phyloP scores from a whole-genome alignment of 1,140 invertebrate species.

The Brachionus manjavacas region DNA sequence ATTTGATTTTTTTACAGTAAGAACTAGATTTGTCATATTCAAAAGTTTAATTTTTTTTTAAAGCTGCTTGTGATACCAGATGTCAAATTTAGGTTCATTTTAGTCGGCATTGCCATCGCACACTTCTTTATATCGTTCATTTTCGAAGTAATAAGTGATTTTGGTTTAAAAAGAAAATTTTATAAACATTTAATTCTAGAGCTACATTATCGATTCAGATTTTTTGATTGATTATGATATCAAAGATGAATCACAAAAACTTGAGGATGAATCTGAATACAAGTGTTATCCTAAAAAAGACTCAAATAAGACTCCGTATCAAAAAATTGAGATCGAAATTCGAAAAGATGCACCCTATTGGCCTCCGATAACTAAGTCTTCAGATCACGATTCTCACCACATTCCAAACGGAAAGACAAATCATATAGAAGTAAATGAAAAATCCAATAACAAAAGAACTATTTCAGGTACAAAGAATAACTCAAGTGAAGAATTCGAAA shows the following conservation, averaged over 20 bases:
- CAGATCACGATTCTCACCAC: background rate
- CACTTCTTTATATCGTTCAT: slow-evolving; percentile 35
- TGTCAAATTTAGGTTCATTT: slow-evolving; percentile 36
- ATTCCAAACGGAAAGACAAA: background rate
- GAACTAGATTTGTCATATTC: background rate
- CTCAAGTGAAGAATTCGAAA: background rate
- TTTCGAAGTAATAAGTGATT: background rate
- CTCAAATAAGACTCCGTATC: slow-evolving; percentile 29
- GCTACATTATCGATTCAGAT: slow-evolving; percentile 22
- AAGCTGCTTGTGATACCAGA: slow-evolving; percentile 26
- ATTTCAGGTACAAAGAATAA: background rate
- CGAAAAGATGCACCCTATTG: background rate
- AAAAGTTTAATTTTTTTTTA: background rate
- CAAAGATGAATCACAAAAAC: slow-evolving; percentile 29
- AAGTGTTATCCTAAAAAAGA: slow-evolving; percentile 21
- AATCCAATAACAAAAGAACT: background rate
- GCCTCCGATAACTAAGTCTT: background rate
- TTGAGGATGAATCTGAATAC: background rate
- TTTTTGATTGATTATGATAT: slow-evolving; percentile 24
- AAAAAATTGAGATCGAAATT: slow-evolving; percentile 37
- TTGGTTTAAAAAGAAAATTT: background rate
- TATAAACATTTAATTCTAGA: background rate
- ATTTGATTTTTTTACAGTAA: slow-evolving; percentile 10
- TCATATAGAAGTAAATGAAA: background rate
- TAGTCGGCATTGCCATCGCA: background rate